Evolutionary conservation across 2,888 invertebrate species (phyloP).

Genomic region (Apamea crenata): DNA sequence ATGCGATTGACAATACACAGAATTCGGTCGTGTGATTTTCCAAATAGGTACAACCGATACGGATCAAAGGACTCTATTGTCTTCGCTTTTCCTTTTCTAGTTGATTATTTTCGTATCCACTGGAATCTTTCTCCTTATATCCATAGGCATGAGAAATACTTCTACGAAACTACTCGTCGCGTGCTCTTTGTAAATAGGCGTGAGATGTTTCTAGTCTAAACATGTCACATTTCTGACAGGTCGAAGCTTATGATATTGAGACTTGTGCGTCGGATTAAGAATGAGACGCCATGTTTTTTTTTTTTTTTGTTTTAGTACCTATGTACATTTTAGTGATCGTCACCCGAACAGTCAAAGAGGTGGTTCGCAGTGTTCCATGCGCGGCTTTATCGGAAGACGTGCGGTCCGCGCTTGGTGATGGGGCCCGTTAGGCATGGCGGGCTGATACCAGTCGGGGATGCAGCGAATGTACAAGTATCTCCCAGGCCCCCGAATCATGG

Average conservation of each 20-base stretch:
- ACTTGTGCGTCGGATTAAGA: constrained; percentile 25
- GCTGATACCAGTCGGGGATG: no score
- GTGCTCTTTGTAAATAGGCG: constrained; percentile 21
- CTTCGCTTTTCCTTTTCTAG: constrained; percentile 32
- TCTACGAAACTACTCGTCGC: constrained; percentile 21
- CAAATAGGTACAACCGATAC: constrained; percentile 36
- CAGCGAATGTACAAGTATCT: neutral
- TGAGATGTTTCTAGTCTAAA: constrained; percentile 32
- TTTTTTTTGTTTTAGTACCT: no score
- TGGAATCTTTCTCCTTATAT: constrained; percentile 11
- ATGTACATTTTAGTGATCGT: neutral
- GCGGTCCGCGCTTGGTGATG: neutral
- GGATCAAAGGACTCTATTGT: constrained; percentile 54
- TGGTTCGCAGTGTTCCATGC: neutral
- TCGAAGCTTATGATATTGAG: constrained; percentile 28
- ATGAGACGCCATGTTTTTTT: constrained; percentile 14
- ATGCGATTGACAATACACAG: constrained; percentile 38
- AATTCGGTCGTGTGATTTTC: constrained; percentile 37
- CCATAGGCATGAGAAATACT: constrained; percentile 18
- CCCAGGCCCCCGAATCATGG: neutral
- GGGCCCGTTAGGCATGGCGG: neutral
- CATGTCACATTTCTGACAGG: constrained; percentile 30
- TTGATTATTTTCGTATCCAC: constrained; percentile 45
- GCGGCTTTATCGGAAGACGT: neutral
- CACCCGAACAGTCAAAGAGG: neutral